Conservation (phyloP, 2,888 invertebrate genomes). For the Cheilosia soror region DNA sequence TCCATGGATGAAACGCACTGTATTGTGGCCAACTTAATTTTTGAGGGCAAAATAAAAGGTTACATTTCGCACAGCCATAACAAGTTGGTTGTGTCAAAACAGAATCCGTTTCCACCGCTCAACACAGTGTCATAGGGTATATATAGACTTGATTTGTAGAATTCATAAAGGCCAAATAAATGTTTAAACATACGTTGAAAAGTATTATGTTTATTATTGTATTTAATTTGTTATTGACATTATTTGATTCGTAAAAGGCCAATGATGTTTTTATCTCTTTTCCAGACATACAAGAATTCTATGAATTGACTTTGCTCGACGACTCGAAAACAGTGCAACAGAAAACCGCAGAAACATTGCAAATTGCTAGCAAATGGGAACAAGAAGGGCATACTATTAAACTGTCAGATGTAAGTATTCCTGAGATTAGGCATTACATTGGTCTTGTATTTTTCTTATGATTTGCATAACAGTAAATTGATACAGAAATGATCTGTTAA, state of each 20-base stretch:
- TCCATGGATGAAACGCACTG: slow-evolving; percentile 98
- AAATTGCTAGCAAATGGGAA: slow-evolving; percentile 98
- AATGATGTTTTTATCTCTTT: slow-evolving; percentile 77
- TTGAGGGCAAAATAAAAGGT: slow-evolving; percentile 98
- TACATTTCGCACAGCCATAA: slow-evolving; percentile 99
- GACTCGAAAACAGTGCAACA: slow-evolving; percentile 97
- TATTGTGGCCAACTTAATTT: slow-evolving; percentile 97
- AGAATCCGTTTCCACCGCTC: slow-evolving; percentile 95
- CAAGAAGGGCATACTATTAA: slow-evolving; percentile 83
- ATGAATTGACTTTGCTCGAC: slow-evolving; percentile 97
- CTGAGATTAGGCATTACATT: not conserved
- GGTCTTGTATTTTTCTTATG: slow-evolving; percentile 17
- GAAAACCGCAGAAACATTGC: slow-evolving; percentile 97
- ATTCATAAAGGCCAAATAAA: slow-evolving; percentile 36
- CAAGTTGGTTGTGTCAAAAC: slow-evolving; percentile 98
- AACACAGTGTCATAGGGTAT: slow-evolving; percentile 85
- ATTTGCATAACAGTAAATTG: slow-evolving; percentile 24
- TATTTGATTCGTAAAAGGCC: not conserved
- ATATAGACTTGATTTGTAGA: slow-evolving; percentile 1
- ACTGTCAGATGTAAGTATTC: slow-evolving; percentile 82
- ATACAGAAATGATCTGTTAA: slow-evolving; percentile 25
- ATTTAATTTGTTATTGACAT: not conserved
- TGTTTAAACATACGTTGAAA: not conserved
- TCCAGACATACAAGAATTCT: slow-evolving; percentile 99
- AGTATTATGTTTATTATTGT: slow-evolving; percentile 2